Base-by-base conservation (phyloP, 2,113 vertebrate species). In the Brienomyrus longianalis region DNA sequence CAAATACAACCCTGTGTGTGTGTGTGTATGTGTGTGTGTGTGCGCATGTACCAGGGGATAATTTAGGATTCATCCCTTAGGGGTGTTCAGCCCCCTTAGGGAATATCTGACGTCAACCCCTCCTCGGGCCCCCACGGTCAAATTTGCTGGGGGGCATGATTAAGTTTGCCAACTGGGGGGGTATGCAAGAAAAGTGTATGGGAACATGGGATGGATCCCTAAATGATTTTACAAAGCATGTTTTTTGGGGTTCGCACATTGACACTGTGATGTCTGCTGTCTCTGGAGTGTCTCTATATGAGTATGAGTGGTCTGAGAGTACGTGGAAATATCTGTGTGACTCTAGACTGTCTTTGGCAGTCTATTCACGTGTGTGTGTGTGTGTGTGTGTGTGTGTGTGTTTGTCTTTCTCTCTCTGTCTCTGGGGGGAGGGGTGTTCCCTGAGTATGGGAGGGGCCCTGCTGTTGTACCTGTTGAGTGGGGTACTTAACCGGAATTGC, bases 401-500 rank as follows among this genome's bases (percentile, higher is more conserved):
- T 48, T 23, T 45, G 45, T 1, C 17, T 54, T 54, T 48, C 45
- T 23, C 19, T 27, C 59, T 66, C 59, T 66, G 23, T 66, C n/a
- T 66, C 59, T 8, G 3, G 3, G 5, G 6, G 2, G 23, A 4
- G n/a, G 59, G 59, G 8, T 21, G 23, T 47, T 84, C 0, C 5
- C 23, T n/a, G 83, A 11, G 47, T 47, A 47, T 10, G 47, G 43
- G 83, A 48, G 83, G 21, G 83, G 43, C 19, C 11, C 19, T 19
- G 9, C 10, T 11, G 17, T 47, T 85, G 83, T 48, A 50, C 83
- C 8, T 85, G 23, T 23, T 85, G 83, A 48, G 43, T 50, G 45
- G 21, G 19, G 83, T 85, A 85, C 47, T 85, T 80, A 80, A 80
- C 74, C 74, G 13, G 74, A 80, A 80, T 80, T 80, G 74, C n/a